Conservation (phyloP, 2,888 invertebrate species). For the Chloromyia formosa region DNA sequence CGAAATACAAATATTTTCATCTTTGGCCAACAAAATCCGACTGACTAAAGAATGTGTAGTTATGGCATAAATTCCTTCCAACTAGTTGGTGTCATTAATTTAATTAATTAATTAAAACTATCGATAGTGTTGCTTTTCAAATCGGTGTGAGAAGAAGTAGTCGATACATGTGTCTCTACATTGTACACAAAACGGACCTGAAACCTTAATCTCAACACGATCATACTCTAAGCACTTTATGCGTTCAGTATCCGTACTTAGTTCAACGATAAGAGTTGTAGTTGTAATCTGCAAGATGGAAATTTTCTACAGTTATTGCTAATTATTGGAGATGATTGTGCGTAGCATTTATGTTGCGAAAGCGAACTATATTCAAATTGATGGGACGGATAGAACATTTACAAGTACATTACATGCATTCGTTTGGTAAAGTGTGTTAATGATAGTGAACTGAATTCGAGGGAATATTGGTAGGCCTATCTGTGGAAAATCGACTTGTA, state of each 20-base stretch:
- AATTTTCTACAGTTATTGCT: neutral
- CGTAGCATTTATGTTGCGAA: neutral
- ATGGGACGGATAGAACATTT: too few relatives aligned
- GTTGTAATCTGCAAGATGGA: neutral
- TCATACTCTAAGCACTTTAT: neutral
- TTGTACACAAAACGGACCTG: too few relatives aligned
- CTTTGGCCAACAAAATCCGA: neutral
- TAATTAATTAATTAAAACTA: slow-evolving; percentile 49
- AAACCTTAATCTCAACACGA: neutral
- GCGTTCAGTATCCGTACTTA: neutral
- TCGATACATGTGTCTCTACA: too few relatives aligned
- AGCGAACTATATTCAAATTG: too few relatives aligned
- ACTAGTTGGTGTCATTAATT: slow-evolving; percentile 46
- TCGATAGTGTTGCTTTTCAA: neutral
- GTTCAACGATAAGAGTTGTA: too few relatives aligned
- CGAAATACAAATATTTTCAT: neutral
- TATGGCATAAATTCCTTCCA: slow-evolving; percentile 47
- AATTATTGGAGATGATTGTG: neutral
- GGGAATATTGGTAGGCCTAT: too few relatives aligned
- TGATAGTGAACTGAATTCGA: too few relatives aligned
- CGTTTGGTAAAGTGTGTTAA: too few relatives aligned
- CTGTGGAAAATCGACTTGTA: too few relatives aligned
- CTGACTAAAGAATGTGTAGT: slow-evolving; percentile 35
- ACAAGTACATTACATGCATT: too few relatives aligned
- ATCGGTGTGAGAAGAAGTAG: neutral